phyloP scores from a whole-genome alignment of 2,888 invertebrate genomes.

The Apotomis betuletana region DNA sequence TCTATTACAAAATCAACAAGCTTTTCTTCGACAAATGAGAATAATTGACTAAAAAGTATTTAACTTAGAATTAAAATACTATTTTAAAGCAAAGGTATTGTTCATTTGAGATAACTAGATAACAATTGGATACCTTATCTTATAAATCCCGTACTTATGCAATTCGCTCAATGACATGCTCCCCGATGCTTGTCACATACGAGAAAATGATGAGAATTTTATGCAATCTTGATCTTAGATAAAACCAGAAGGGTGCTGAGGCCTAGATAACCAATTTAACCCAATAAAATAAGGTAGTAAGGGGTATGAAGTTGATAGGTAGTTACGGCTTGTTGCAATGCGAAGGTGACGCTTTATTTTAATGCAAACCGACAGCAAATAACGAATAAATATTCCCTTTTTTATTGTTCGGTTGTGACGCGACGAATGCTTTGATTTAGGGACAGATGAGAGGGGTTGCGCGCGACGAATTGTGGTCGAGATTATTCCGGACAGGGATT shows the following conservation, averaged over 20 bases:
- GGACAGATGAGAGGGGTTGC: slow-evolving; percentile 69
- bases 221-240: slow-evolving; percentile 81
- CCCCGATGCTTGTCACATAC: slow-evolving; percentile 68
- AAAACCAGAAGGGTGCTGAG: slow-evolving; percentile 74
- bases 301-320: neutral
- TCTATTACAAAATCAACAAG: too few species aligned
- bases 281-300: neutral
- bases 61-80: too few species aligned
- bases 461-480: slow-evolving; percentile 76
- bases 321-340: slow-evolving; percentile 15
- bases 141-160: slow-evolving; percentile 48
- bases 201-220: slow-evolving; percentile 77
- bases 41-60: too few species aligned
- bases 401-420: slow-evolving; percentile 78
- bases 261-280: slow-evolving; percentile 68
- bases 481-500: slow-evolving; percentile 73
- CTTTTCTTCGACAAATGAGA: too few species aligned
- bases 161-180: slow-evolving; percentile 65
- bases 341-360: slow-evolving; percentile 68
- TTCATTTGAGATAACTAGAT: neutral
- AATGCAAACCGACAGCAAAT: slow-evolving; percentile 82
- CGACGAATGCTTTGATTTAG: slow-evolving; percentile 77
- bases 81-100: too few species aligned
- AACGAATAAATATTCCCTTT: slow-evolving; percentile 80
- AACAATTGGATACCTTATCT: neutral